Conservation (phyloP, 2,888 invertebrate species). For the Enoplolaimus lenunculus region DNA sequence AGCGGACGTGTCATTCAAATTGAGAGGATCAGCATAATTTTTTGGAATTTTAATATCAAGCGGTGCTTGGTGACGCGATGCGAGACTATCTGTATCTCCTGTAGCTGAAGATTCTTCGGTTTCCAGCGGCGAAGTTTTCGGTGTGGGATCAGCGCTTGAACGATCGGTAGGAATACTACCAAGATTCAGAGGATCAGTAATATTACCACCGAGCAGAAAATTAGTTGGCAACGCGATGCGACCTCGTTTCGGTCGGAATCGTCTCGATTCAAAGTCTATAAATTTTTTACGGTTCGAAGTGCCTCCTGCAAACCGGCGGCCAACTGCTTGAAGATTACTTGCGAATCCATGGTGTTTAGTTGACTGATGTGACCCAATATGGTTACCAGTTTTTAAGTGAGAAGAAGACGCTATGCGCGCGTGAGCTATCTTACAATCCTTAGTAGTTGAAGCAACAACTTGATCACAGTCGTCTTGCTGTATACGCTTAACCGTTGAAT, state of each 20-base stretch:
- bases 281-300: background rate
- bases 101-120: background rate
- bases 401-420: too few relatives aligned
- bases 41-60: constrained; percentile 82
- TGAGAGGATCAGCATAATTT: constrained; percentile 77
- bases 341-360: too few relatives aligned
- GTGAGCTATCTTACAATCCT: too few relatives aligned
- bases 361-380: too few relatives aligned
- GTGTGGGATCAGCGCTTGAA: constrained; percentile 81
- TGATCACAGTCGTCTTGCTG: too few relatives aligned
- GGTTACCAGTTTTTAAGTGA: too few relatives aligned
- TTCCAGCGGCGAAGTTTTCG: constrained; percentile 57
- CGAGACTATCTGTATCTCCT: too few relatives aligned
- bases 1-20: constrained; percentile 49
- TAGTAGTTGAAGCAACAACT: too few relatives aligned
- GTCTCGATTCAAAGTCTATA: background rate
- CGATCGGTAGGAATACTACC: constrained; percentile 56
- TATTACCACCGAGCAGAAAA: constrained; percentile 82
- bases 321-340: too few relatives aligned
- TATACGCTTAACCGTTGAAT: too few relatives aligned
- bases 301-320: too few relatives aligned
- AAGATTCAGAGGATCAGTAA: constrained; percentile 80
- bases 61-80: constrained; percentile 46
- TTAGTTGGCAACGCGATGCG: constrained; percentile 58
- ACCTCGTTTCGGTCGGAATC: constrained; percentile 4